Evolutionary conservation across 64 coral and sea anemone species (phyloP).

Genomic region (Exaiptasia diaphana): DNA sequence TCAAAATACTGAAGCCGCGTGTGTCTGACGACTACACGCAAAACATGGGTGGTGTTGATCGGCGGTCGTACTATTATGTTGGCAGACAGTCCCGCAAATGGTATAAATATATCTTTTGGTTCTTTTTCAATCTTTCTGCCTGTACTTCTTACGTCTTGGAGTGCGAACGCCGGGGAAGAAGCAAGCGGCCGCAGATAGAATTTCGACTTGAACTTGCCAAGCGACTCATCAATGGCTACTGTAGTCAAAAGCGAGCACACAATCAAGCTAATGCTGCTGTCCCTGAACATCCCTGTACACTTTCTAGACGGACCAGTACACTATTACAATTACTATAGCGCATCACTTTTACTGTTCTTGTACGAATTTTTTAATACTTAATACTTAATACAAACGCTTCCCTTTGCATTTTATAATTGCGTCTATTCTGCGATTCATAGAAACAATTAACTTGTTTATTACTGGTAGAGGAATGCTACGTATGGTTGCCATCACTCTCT

Average conservation of each 20-base stretch:
- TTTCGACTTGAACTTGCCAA: background rate
- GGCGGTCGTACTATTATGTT: slow-evolving; percentile 15
- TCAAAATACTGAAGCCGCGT: slow-evolving; percentile 9
- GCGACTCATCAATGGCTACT: background rate
- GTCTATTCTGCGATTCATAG: background rate
- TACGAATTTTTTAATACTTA: no score
- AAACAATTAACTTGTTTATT: slow-evolving; percentile 5
- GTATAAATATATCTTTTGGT: slow-evolving; percentile 51
- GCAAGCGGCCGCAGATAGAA: background rate
- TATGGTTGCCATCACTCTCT: slow-evolving; percentile 44
- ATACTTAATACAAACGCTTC: background rate
- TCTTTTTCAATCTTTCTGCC: slow-evolving; percentile 20
- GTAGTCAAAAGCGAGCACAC: background rate
- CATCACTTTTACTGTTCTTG: no score
- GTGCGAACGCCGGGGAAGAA: background rate
- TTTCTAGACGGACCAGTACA: no score
- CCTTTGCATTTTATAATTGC: background rate
- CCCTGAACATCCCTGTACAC: background rate
- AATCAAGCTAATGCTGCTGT: background rate
- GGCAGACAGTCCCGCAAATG: background rate
- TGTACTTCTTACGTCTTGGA: slow-evolving; percentile 11
- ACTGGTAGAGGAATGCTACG: background rate
- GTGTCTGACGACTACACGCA: slow-evolving; percentile 15
- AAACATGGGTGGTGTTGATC: slow-evolving; percentile 55
- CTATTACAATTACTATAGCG: no score